Conservation (phyloP, 2,797 vertebrate species). For the Mallotus villosus region DNA sequence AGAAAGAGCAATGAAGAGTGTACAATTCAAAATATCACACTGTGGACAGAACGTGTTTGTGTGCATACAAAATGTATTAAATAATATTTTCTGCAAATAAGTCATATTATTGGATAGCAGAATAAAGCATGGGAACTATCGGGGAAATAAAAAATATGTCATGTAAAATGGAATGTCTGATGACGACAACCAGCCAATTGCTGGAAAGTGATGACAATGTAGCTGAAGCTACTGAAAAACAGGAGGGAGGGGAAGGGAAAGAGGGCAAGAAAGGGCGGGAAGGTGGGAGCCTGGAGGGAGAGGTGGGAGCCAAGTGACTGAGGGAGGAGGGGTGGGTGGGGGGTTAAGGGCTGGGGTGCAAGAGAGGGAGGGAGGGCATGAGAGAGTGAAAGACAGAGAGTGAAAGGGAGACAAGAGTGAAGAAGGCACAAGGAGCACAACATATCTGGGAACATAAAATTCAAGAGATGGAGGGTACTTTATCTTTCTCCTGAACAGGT, state of each 20-base stretch:
- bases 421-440: not conserved
- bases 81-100: not conserved
- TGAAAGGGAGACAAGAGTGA: slow-evolving; percentile 6
- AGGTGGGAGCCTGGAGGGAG: slow-evolving; percentile 37
- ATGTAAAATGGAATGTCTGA: slow-evolving; percentile 49
- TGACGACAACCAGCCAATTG: slow-evolving; percentile 60
- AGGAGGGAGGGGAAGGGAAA: not conserved
- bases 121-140: slow-evolving; percentile 50
- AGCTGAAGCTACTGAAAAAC: slow-evolving; percentile 44
- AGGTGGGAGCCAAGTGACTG: slow-evolving; percentile 18
- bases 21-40: too few relatives aligned
- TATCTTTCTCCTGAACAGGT: not conserved
- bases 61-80: not conserved
- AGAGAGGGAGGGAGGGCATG: not conserved
- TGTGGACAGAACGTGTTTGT: not conserved
- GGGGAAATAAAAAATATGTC: too few relatives aligned
- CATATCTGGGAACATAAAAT: slow-evolving; percentile 13
- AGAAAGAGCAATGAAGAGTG: too few relatives aligned
- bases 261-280: slow-evolving; percentile 42
- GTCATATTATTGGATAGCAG: slow-evolving; percentile 29
- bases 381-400: slow-evolving; percentile 44
- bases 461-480: not conserved
- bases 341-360: not conserved
- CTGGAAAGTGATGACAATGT: slow-evolving; percentile 35
- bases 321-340: not conserved